phyloP scores from a whole-genome alignment of 1,140 invertebrate genomes.

The Eulimnadia texana region DNA sequence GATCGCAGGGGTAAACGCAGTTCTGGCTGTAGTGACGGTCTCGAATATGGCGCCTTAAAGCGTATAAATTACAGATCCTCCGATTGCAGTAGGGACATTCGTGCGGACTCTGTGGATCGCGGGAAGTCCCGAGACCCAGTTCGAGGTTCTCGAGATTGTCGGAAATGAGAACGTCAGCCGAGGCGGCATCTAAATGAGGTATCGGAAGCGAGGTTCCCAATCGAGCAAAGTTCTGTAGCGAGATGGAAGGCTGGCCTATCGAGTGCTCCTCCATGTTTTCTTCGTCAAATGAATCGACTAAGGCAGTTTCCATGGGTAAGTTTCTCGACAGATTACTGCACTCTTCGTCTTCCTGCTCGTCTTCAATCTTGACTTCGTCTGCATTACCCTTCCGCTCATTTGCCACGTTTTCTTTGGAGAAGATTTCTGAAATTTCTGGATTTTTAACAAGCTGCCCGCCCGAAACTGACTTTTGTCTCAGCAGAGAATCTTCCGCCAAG shows the following conservation, averaged over 20 bases:
- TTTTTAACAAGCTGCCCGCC: background rate
- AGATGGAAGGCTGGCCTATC: background rate
- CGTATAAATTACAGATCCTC: background rate
- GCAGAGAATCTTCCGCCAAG: background rate
- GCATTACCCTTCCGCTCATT: background rate
- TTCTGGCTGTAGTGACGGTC: background rate
- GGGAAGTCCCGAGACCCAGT: background rate
- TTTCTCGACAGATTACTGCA: background rate
- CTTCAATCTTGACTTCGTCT: background rate
- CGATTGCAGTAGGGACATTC: background rate
- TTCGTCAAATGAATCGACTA: background rate
- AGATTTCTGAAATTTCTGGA: background rate
- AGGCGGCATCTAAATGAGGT: background rate
- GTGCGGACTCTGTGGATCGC: background rate
- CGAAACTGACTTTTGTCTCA: conserved; percentile 29
- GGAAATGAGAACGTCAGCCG: background rate
- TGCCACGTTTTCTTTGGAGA: background rate
- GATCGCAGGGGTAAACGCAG: conserved; percentile 1
- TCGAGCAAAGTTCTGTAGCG: conserved; percentile 6
- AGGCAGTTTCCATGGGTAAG: background rate
- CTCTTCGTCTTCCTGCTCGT: background rate
- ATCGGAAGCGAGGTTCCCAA: background rate
- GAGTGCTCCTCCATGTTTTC: background rate
- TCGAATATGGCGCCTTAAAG: conserved; percentile 3
- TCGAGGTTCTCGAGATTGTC: background rate